Evolutionary conservation across 1,140 invertebrate genomes (phyloP).

Genomic region (Whitmania pigra): DNA sequence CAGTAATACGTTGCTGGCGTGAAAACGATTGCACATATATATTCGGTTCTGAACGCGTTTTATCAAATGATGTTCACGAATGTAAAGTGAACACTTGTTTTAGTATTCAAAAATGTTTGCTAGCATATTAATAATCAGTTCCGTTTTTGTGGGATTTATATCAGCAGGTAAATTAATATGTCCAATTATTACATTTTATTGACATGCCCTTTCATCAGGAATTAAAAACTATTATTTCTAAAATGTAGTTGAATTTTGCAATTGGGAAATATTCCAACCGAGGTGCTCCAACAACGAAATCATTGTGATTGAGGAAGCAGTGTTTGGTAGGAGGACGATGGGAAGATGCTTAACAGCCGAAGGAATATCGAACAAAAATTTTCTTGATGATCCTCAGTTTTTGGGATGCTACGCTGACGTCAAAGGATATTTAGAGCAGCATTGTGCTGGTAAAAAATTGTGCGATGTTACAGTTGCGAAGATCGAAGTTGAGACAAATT

Average conservation of each 20-base stretch:
- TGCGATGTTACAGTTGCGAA: conserved; percentile 7
- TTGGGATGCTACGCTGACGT: background rate
- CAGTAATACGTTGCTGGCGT: too few species aligned
- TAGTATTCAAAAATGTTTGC: too few species aligned
- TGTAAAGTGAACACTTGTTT: too few species aligned
- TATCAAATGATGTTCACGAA: too few species aligned
- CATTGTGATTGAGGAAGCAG: background rate
- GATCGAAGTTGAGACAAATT: conserved; percentile 3
- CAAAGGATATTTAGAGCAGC: background rate
- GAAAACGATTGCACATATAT: too few species aligned
- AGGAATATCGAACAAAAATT: background rate
- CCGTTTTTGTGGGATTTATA: too few species aligned
- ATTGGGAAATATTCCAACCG: background rate
- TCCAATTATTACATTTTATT: too few species aligned
- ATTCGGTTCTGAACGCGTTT: too few species aligned
- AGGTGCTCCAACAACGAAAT: conserved; percentile 7
- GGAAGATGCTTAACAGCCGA: conserved; percentile 2
- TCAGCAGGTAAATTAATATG: too few species aligned
- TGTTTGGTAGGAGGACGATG: background rate
- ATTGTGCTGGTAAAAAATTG: background rate
- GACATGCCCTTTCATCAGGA: too few species aligned
- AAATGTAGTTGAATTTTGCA: background rate
- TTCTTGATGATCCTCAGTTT: background rate
- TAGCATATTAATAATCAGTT: too few species aligned
- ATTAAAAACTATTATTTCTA: too few species aligned